phyloP scores from a whole-genome alignment of 2,113 vertebrate species.

The Chiloscyllium plagiosum region DNA sequence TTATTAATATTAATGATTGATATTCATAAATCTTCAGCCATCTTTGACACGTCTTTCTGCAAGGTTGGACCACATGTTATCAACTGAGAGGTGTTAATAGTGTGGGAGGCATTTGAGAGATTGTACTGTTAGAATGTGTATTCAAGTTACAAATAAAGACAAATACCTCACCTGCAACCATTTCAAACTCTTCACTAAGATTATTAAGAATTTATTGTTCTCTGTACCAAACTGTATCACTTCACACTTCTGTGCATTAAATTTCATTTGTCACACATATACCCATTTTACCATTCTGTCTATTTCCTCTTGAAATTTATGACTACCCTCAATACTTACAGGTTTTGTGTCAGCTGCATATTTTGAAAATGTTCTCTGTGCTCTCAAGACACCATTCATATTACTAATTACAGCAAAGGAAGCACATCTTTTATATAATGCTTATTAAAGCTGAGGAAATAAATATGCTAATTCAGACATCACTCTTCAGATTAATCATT shows the following conservation, averaged over 20 bases:
- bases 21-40: not conserved
- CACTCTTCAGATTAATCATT: not conserved
- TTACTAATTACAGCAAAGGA: not conserved
- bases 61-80: not conserved
- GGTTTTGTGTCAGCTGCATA: too few relatives aligned
- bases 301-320: too few relatives aligned
- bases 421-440: not conserved
- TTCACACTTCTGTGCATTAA: too few relatives aligned
- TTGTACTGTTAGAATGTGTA: not conserved
- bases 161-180: not conserved
- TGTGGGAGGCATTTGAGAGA: constrained; percentile 1
- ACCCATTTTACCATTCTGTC: too few relatives aligned
- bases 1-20: not conserved
- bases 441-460: not conserved
- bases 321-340: too few relatives aligned
- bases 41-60: not conserved
- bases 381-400: not conserved
- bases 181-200: not conserved
- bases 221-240: too few relatives aligned
- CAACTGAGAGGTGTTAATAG: constrained; percentile 2
- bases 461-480: not conserved
- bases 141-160: not conserved
- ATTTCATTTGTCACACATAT: too few relatives aligned
- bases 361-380: too few relatives aligned
- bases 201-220: not conserved